Conservation (phyloP, 2,888 invertebrate species). For the Willowsia nigromaculata region DNA sequence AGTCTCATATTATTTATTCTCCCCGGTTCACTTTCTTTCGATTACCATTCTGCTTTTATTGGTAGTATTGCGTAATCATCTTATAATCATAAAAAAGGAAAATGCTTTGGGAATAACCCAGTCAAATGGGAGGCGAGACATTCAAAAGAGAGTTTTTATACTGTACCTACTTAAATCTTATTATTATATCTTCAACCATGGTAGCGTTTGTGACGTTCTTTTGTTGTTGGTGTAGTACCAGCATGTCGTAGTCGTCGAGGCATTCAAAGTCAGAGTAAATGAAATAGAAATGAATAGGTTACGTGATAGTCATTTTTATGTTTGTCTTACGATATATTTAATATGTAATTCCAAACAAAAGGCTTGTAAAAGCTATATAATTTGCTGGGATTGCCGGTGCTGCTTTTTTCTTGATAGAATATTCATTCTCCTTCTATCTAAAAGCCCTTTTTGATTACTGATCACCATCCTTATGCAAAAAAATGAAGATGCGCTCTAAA, state of each 20-base stretch:
- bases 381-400: no score
- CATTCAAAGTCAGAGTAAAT: background rate
- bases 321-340: background rate
- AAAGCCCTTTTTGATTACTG: background rate
- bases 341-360: no score
- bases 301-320: slow-evolving; percentile 5
- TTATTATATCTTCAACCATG: background rate
- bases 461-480: background rate
- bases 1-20: background rate
- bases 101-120: slow-evolving; percentile 26
- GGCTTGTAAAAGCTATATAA: background rate
- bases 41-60: background rate
- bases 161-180: background rate
- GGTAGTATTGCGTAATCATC: background rate
- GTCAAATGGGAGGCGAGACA: background rate
- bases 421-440: background rate
- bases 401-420: background rate
- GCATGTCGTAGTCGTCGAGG: background rate
- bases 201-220: no score
- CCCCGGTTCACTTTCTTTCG: background rate
- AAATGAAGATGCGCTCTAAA: slow-evolving; percentile 1
- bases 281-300: slow-evolving; percentile 19
- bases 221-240: background rate
- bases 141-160: background rate
- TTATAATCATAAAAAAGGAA: background rate